Conservation (phyloP, 2,888 invertebrate species). For the Caenorhabditis macrosperma region DNA sequence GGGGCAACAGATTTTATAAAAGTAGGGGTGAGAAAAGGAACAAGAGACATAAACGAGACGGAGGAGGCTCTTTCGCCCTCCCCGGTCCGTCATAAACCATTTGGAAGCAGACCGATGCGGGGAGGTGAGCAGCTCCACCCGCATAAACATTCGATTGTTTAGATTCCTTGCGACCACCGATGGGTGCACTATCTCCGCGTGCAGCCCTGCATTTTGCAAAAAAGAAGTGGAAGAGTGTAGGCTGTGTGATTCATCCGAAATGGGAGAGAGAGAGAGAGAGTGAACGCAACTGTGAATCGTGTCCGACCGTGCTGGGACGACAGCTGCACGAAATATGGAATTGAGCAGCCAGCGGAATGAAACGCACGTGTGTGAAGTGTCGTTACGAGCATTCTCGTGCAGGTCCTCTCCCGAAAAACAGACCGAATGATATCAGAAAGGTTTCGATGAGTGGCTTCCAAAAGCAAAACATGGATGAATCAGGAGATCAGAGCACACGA, state of each 20-base stretch:
- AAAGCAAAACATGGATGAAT: neutral
- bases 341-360: neutral
- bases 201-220: conserved; percentile 20
- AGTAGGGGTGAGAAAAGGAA: conserved; percentile 23
- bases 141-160: conserved; percentile 43
- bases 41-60: conserved; percentile 49
- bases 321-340: neutral
- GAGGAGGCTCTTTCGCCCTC: neutral
- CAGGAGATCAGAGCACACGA: too few relatives aligned
- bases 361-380: too few relatives aligned
- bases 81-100: conserved; percentile 32
- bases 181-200: conserved; percentile 32
- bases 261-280: neutral
- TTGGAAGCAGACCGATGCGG: conserved; percentile 19
- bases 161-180: conserved; percentile 24
- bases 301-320: neutral
- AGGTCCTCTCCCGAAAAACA: too few relatives aligned
- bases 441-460: neutral
- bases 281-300: conserved; percentile 2
- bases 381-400: too few relatives aligned
- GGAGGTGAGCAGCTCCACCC: conserved; percentile 15
- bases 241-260: too few relatives aligned
- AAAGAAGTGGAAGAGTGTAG: neutral
- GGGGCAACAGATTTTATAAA: neutral
- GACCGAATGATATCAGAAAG: neutral